Percentiles rank a stretch among this genome's conserved stretches.
Evolutionary conservation across 2,113 vertebrate genomes (phyloP).

Genomic region (Calidris pugnax): DNA sequence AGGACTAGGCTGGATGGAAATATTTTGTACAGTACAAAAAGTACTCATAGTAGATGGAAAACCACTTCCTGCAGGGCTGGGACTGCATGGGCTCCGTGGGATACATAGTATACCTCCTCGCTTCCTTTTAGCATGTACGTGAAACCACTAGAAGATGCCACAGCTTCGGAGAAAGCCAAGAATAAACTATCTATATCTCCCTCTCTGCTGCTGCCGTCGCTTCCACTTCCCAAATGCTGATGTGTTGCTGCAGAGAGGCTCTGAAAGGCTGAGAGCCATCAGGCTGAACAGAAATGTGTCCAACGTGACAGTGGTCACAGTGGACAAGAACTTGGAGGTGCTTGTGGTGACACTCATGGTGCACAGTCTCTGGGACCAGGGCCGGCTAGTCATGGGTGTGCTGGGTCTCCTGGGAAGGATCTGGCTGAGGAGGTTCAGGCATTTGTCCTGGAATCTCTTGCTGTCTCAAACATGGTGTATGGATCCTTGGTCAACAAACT

Average conservation of each 20-base stretch:
- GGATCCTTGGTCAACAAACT: background rate
- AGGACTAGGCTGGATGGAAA: background rate
- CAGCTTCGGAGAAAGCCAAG: background rate
- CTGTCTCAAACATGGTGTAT: accelerated
- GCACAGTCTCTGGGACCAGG: background rate
- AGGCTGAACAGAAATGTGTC: background rate
- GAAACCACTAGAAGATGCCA: background rate
- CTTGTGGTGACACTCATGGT: background rate
- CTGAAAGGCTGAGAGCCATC: accelerated
- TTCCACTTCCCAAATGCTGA: background rate
- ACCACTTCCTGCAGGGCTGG: background rate
- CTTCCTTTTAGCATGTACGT: background rate
- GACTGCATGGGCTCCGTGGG: background rate
- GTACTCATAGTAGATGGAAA: background rate
- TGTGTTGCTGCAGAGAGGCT: background rate
- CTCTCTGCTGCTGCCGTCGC: background rate
- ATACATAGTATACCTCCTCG: background rate
- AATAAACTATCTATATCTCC: background rate
- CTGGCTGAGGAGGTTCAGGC: background rate
- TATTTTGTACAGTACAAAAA: background rate
- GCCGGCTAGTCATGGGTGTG: background rate
- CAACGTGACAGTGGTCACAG: background rate
- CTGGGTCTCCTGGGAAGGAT: background rate
- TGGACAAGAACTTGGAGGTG: background rate
- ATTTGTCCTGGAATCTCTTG: background rate